phyloP scores from a whole-genome alignment of 2,888 invertebrate genomes.

The Elgonia sp. region DNA sequence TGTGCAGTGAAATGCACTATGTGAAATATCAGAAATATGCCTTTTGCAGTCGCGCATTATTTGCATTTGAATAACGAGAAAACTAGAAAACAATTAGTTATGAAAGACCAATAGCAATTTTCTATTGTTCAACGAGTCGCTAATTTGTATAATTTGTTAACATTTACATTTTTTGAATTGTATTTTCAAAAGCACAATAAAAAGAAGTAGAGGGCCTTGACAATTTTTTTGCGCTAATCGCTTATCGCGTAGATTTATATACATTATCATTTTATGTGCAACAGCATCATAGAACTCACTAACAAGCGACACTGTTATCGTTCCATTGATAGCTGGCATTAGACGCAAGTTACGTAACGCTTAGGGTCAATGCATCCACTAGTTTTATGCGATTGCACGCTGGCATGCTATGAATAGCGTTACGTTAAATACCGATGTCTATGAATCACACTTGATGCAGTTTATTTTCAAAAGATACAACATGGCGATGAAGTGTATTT shows the following conservation, averaged over 20 bases:
- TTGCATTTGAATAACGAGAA: neutral
- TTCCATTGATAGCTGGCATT: constrained; percentile 82
- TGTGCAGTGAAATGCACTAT: constrained; percentile 25
- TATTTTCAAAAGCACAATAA: neutral
- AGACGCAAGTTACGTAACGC: constrained; percentile 83
- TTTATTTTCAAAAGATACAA: constrained; percentile 58
- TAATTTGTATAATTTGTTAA: neutral
- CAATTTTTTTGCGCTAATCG: constrained; percentile 21
- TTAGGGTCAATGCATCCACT: constrained; percentile 86
- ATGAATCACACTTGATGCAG: constrained; percentile 63
- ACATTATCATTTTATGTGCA: constrained; percentile 40
- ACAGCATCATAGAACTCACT: constrained; percentile 75
- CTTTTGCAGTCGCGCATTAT: neutral
- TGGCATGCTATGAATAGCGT: constrained; percentile 85
- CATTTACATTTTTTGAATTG: neutral
- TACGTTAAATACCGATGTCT: constrained; percentile 78
- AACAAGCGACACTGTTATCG: constrained; percentile 82
- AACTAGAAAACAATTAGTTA: neutral
- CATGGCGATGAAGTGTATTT: constrained; percentile 57
- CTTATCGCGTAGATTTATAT: constrained; percentile 32
- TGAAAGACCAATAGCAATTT: neutral
- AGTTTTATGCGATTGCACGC: constrained; percentile 86
- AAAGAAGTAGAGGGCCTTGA: constrained; percentile 4
- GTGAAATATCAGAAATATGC: constrained; percentile 38
- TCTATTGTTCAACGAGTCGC: neutral